Evolutionary conservation across 2,797 vertebrate species (phyloP).

Genomic region (Toxotes lorentzi): DNA sequence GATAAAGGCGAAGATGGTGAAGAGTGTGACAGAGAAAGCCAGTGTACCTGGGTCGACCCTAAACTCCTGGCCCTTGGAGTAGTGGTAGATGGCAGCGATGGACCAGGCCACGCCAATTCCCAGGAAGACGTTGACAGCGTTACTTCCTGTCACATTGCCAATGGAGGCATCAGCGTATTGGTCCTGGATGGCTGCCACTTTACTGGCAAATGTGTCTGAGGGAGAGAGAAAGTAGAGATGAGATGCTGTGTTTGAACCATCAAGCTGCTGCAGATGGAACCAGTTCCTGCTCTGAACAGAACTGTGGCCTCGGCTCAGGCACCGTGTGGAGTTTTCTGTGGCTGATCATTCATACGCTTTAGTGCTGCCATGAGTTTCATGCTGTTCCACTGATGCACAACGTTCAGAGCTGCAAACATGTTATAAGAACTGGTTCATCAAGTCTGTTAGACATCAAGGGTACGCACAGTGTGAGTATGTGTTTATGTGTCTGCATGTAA

Average conservation of each 20-base stretch:
- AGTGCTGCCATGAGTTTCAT: background rate
- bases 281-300: too few relatives aligned
- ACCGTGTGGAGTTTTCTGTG: too few relatives aligned
- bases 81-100: slow-evolving; percentile 95
- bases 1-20: slow-evolving; percentile 98
- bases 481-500: too few relatives aligned
- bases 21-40: slow-evolving; percentile 98
- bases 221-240: background rate
- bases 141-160: slow-evolving; percentile 97
- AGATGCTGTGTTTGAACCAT: background rate
- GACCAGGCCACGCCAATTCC: slow-evolving; percentile 98
- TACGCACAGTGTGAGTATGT: too few relatives aligned
- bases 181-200: slow-evolving; percentile 95
- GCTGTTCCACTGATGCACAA: too few relatives aligned
- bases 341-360: too few relatives aligned
- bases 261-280: too few relatives aligned
- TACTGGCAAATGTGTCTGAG: slow-evolving; percentile 97
- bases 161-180: slow-evolving; percentile 98
- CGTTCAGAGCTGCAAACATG: too few relatives aligned
- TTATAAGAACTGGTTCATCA: background rate
- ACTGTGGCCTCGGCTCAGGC: too few relatives aligned
- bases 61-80: slow-evolving; percentile 87
- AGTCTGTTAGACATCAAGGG: too few relatives aligned
- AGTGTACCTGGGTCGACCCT: slow-evolving; percentile 92
- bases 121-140: slow-evolving; percentile 97